Evolutionary conservation across 2,888 invertebrate genomes (phyloP).

Genomic region (Leptura quadrifasciata): DNA sequence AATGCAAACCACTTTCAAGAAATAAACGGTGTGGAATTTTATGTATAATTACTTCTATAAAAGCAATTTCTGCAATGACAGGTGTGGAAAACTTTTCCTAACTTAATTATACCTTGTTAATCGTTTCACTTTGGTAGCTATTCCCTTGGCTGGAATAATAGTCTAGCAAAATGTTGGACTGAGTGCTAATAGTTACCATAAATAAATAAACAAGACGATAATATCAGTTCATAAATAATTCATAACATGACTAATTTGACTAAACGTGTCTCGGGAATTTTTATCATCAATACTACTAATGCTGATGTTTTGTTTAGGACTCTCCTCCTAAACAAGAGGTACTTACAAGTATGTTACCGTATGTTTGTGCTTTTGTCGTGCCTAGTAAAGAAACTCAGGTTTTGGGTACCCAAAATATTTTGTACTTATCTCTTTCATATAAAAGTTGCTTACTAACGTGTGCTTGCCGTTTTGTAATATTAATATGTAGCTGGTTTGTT

Average conservation of each 20-base stretch:
- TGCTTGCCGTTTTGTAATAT: not conserved
- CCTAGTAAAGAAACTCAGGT: not conserved
- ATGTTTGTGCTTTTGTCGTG: conserved; percentile 34
- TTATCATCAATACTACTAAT: conserved; percentile 6
- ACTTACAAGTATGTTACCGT: conserved; percentile 32
- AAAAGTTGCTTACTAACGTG: not conserved
- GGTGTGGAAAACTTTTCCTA: not conserved
- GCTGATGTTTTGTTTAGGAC: conserved; percentile 29
- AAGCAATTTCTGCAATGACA: not conserved
- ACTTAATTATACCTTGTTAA: not conserved
- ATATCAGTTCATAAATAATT: conserved; percentile 3
- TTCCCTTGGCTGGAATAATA: not conserved
- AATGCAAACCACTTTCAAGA: not conserved
- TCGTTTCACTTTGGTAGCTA: not conserved
- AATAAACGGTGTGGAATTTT: not conserved
- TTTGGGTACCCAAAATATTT: not conserved
- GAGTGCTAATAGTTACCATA: not conserved
- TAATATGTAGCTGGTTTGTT: too few species aligned
- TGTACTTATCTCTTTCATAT: not conserved
- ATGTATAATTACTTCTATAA: not conserved
- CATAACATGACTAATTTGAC: not conserved
- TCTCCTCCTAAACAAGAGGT: conserved; percentile 32
- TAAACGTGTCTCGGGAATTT: not conserved
- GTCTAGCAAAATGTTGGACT: not conserved
- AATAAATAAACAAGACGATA: not conserved